A percentile compares a stretch with the other conserved stretches of the same genome.
phyloP scores from a whole-genome alignment of 2,797 vertebrate species.

The Antrozous pallidus region DNA sequence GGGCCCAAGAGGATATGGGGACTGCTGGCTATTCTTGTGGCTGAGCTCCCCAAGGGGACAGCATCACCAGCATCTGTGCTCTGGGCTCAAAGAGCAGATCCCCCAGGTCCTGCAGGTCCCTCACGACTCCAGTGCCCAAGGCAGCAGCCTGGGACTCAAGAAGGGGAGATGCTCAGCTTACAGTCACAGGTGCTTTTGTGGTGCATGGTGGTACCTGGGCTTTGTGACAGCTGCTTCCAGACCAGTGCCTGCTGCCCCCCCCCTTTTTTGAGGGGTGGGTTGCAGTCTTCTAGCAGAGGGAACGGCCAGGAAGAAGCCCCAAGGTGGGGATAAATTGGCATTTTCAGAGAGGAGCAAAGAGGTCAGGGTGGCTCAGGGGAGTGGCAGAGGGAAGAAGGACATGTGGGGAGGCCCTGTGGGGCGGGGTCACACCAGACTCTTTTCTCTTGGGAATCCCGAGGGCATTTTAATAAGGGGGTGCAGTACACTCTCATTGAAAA shows the following conservation, averaged over 20 bases:
- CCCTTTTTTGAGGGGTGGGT: neutral
- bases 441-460: too few species aligned
- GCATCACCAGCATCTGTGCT: neutral
- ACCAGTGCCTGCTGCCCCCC: neutral
- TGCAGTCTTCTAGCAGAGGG: neutral
- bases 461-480: too few species aligned
- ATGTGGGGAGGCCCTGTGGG: too few species aligned
- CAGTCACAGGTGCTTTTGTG: neutral
- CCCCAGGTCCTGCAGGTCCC: neutral
- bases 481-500: too few species aligned
- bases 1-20: neutral
- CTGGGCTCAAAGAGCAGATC: accelerated
- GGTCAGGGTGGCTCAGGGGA: neutral
- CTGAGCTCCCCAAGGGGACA: neutral
- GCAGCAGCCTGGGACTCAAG: neutral
- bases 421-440: too few species aligned
- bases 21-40: neutral
- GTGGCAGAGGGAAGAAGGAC: too few species aligned
- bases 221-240: neutral
- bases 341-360: too few species aligned
- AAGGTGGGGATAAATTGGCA: neutral
- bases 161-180: neutral
- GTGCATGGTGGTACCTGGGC: neutral
- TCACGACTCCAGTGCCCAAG: neutral
- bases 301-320: neutral